Percentiles rank a stretch among this genome's conserved stretches.
Conservation (phyloP, 2,797 vertebrate species). For the Pangasius sanitwongsei region DNA sequence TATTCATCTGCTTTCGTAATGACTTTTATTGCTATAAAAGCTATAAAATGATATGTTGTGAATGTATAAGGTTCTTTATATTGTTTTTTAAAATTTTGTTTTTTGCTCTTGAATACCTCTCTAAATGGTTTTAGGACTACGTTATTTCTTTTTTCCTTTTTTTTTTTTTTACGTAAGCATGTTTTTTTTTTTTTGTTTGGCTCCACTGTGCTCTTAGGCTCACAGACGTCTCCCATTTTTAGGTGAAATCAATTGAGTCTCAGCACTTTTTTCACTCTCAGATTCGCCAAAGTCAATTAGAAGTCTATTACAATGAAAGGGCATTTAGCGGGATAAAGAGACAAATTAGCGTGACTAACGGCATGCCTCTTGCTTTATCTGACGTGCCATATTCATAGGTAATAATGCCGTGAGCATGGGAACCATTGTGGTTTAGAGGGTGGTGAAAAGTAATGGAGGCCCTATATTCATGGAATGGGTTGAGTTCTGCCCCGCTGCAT, state of each 20-base stretch:
- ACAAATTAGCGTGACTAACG: constrained; percentile 52
- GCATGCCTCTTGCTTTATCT: constrained; percentile 31
- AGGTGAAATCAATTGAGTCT: not conserved
- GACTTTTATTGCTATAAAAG: not conserved
- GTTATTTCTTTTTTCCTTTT: not conserved
- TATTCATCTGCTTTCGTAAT: not conserved
- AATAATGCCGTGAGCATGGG: constrained; percentile 43
- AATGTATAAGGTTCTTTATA: not conserved
- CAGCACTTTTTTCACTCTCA: not conserved
- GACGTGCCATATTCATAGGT: constrained; percentile 45
- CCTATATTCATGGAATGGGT: constrained; percentile 80
- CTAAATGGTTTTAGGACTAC: not conserved
- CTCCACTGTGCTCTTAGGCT: not conserved
- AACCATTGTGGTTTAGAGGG: constrained; percentile 34
- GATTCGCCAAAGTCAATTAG: constrained; percentile 55
- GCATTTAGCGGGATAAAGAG: constrained; percentile 48
- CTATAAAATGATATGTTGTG: not conserved
- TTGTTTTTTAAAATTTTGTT: not conserved
- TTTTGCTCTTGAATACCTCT: not conserved
- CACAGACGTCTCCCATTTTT: not conserved
- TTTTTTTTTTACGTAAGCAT: not conserved
- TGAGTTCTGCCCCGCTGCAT: constrained; percentile 43
- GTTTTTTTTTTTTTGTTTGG: not conserved
- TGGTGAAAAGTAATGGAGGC: constrained; percentile 75
- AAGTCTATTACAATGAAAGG: constrained; percentile 53